Evolutionary conservation across 2,797 vertebrate species (phyloP).

Genomic region (Cossypha polioptera): DNA sequence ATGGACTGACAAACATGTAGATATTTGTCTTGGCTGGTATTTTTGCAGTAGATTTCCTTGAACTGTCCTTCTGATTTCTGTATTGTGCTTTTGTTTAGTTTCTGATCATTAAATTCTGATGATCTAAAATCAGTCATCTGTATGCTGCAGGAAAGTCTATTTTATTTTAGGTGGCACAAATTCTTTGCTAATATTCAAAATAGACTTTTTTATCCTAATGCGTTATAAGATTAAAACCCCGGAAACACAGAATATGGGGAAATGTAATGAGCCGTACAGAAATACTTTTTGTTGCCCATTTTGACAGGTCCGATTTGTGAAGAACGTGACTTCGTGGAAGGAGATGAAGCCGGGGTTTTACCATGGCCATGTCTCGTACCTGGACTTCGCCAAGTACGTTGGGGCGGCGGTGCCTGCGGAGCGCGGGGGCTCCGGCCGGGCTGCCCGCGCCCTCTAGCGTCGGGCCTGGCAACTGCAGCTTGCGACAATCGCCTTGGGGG

Average conservation of each 20-base stretch:
- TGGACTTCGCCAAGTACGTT: constrained; percentile 95
- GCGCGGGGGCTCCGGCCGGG: neutral
- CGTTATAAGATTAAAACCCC: neutral
- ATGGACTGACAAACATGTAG: neutral
- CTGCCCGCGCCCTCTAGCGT: constrained; percentile 71
- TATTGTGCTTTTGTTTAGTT: neutral
- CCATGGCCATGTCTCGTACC: constrained; percentile 92
- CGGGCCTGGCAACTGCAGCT: neutral
- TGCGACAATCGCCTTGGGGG: fast-evolving
- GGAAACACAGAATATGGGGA: neutral
- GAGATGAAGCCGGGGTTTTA: constrained; percentile 98
- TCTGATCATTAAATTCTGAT: neutral
- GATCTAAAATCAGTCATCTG: neutral
- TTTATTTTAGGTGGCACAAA: neutral
- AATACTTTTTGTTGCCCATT: constrained; percentile 3
- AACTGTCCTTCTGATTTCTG: neutral
- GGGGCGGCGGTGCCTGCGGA: neutral
- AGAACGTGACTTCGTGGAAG: constrained; percentile 93
- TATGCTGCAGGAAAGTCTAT: neutral
- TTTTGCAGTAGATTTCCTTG: neutral
- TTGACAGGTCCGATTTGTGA: constrained; percentile 92
- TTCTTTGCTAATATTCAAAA: neutral
- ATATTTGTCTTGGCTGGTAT: neutral
- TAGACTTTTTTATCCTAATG: neutral
- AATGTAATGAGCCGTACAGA: neutral